phyloP scores from a whole-genome alignment of 2,888 invertebrate species.

The Amblyjoppa fuscipennis region DNA sequence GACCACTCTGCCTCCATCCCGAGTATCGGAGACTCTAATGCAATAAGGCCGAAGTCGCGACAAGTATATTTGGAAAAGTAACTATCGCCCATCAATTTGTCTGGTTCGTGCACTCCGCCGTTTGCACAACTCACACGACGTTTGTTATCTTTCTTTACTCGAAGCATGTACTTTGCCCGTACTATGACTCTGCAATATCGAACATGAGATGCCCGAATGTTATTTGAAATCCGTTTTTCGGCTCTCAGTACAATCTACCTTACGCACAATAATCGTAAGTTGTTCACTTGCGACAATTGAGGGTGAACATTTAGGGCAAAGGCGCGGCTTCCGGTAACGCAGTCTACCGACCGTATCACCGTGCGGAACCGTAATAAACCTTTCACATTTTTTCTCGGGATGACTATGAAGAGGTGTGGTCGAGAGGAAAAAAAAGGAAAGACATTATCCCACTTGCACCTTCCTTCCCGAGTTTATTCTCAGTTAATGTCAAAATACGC shows the following conservation, averaged over 20 bases:
- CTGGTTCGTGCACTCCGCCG: background rate
- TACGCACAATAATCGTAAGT: background rate
- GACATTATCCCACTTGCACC: background rate
- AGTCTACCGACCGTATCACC: background rate
- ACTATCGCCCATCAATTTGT: constrained; percentile 21
- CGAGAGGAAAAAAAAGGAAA: constrained; percentile 25
- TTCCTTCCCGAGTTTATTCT: constrained; percentile 16
- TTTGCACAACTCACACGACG: constrained; percentile 3
- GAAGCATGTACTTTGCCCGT: background rate
- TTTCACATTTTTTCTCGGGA: constrained; percentile 34
- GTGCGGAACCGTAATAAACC: constrained; percentile 4
- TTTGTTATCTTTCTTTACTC: background rate
- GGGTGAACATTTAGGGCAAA: background rate
- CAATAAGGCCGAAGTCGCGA: background rate
- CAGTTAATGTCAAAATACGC: constrained; percentile 32
- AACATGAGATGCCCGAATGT: constrained; percentile 31
- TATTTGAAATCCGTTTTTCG: background rate
- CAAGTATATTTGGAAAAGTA: constrained; percentile 29
- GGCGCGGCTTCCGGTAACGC: constrained; percentile 17
- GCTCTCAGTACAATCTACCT: background rate
- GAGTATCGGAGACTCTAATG: background rate
- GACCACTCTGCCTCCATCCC: background rate
- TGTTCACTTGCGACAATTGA: background rate
- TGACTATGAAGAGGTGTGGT: constrained; percentile 52
- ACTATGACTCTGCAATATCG: constrained; percentile 2